A percentile compares a stretch with the other conserved stretches of the same genome.
These are phyloP conservation scores for Acropora yongei DNA, from an alignment of 64 coral and sea anemone species.

Conservation along the genomic window DNA sequence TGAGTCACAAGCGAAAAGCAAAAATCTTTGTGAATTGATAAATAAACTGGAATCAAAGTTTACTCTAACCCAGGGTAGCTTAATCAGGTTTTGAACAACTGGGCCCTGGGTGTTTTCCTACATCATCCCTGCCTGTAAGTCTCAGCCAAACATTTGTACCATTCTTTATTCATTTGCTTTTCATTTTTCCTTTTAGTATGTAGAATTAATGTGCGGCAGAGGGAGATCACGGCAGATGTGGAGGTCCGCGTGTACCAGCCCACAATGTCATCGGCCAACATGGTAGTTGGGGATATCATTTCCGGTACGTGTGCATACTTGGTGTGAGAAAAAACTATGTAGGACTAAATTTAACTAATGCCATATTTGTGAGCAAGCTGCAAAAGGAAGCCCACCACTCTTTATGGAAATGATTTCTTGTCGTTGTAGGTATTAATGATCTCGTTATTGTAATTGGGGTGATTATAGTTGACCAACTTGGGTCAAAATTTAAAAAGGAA, in stretches of 20 bases:
- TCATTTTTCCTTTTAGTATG: neutral
- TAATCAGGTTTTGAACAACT: neutral
- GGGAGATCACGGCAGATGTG: neutral
- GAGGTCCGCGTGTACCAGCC: slow-evolving; percentile 1
- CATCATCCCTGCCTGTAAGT: neutral
- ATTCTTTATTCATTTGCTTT: slow-evolving; percentile 21
- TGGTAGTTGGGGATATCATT: slow-evolving; percentile 6
- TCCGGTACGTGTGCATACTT: neutral
- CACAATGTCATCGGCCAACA: slow-evolving; percentile 26
- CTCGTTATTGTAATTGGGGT: neutral
- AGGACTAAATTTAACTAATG: neutral
- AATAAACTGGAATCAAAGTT: no score
- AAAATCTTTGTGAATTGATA: no score
- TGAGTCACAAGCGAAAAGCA: no score
- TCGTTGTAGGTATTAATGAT: neutral
- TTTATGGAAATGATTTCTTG: slow-evolving; percentile 11
- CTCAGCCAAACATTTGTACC: slow-evolving; percentile 15
- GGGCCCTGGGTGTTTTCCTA: neutral
- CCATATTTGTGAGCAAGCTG: slow-evolving; percentile 1
- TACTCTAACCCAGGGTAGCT: neutral
- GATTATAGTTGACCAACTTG: neutral
- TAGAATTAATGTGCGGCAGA: neutral
- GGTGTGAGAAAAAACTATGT: slow-evolving; percentile 2
- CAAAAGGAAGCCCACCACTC: slow-evolving; percentile 15
- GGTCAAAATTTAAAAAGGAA: no score